Evolutionary conservation across 2,888 invertebrate species (phyloP).

Genomic region (Cosmopolites sordidus): DNA sequence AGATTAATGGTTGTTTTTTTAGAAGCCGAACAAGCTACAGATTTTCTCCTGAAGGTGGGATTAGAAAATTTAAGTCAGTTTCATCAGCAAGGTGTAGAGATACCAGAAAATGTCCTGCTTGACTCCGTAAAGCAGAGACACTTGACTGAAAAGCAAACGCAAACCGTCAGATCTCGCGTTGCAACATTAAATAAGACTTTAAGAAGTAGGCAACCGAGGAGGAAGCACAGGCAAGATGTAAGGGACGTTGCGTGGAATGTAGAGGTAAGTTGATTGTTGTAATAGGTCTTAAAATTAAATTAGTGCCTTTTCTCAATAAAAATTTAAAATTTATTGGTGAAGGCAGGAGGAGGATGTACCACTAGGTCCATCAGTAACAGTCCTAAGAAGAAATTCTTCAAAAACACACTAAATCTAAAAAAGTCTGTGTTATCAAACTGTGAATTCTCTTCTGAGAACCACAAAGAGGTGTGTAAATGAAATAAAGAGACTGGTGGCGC

Average conservation of each 20-base stretch:
- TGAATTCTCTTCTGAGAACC: too few species aligned
- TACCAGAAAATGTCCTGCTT: conserved; percentile 61
- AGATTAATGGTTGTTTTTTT: too few species aligned
- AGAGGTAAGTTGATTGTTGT: conserved; percentile 55
- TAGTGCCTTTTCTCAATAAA: too few species aligned
- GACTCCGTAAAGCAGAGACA: conserved; percentile 54
- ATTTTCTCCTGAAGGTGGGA: conserved; percentile 72
- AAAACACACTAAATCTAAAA: too few species aligned
- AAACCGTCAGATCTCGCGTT: conserved; percentile 70
- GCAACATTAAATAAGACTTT: conserved; percentile 73
- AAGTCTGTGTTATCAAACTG: too few species aligned
- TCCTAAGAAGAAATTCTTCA: too few species aligned
- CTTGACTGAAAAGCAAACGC: conserved; percentile 68
- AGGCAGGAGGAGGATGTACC: too few species aligned
- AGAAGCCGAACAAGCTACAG: conserved; percentile 75
- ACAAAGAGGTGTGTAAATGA: too few species aligned
- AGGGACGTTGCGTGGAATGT: conserved; percentile 78
- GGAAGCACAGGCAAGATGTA: conserved; percentile 64
- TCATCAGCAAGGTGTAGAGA: conserved; percentile 65
- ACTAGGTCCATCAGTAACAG: too few species aligned
- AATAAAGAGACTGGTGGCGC: too few species aligned
- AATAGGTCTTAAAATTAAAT: not conserved
- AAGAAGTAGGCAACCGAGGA: conserved; percentile 58
- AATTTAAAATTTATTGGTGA: too few species aligned
- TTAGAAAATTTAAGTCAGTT: conserved; percentile 66